Conservation (phyloP, 2,113 vertebrate species). For the Dasypus novemcinctus region DNA sequence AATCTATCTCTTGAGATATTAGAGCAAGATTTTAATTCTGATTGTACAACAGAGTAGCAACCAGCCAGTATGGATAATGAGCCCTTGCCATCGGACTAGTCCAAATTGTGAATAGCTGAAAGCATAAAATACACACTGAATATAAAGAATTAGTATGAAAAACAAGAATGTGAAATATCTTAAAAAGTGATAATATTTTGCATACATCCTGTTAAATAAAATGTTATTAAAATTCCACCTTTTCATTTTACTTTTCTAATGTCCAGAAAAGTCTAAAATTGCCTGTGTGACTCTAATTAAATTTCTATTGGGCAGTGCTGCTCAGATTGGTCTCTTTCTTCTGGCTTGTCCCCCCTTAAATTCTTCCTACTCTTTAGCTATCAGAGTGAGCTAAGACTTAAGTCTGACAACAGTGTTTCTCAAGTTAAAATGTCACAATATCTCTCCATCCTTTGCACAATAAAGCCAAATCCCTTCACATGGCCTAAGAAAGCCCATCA, state of each 20-base stretch:
- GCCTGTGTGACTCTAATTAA: not conserved
- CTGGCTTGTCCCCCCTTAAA: not conserved
- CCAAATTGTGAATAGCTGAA: not conserved
- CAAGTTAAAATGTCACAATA: not conserved
- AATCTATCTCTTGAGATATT: not conserved
- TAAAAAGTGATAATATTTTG: not conserved
- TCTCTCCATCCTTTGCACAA: not conserved
- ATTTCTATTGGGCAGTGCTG: not conserved
- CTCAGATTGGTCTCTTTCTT: not conserved
- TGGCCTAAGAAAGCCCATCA: not conserved
- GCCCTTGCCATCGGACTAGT: not conserved
- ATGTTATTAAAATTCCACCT: not conserved
- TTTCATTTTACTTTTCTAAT: not conserved
- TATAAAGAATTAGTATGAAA: not conserved
- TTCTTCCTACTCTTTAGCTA: not conserved
- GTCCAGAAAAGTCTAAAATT: not conserved
- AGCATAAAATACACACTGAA: not conserved
- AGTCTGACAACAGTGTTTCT: not conserved
- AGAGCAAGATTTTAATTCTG: not conserved
- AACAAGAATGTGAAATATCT: not conserved
- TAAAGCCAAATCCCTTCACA: not conserved
- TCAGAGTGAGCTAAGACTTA: not conserved
- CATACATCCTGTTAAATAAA: not conserved
- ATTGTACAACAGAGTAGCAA: not conserved
- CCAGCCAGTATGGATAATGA: not conserved